Conservation (phyloP, 1,140 invertebrate species). For the Drosophila erecta region DNA sequence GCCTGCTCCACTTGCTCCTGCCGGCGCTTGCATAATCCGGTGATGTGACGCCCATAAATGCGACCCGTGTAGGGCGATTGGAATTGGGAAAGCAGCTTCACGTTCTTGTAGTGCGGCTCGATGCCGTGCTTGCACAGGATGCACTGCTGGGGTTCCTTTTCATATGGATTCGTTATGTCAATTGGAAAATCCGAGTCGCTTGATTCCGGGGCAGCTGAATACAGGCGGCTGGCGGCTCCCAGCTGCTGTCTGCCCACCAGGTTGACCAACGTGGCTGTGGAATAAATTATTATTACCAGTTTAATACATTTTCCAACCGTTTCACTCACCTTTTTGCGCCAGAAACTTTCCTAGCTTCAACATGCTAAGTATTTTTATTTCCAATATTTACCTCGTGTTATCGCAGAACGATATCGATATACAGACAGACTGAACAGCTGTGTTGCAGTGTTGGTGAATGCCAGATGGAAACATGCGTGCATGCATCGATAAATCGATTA, state of each 20-base stretch:
- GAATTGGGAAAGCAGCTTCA: conserved; percentile 96
- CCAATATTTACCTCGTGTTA: conserved; percentile 1
- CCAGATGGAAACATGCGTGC: neutral
- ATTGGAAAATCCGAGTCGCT: conserved; percentile 86
- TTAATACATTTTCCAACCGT: neutral
- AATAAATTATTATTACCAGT: neutral
- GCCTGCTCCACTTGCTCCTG: conserved; percentile 89
- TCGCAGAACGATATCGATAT: neutral
- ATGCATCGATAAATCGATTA: conserved; percentile 6
- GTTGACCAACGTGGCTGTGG: conserved; percentile 29
- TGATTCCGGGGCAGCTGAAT: conserved; percentile 18
- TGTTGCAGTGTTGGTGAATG: conserved; percentile 7
- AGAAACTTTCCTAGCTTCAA: conserved; percentile 55
- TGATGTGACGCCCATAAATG: conserved; percentile 96
- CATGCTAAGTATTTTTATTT: conserved; percentile 41
- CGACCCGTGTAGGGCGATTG: conserved; percentile 96
- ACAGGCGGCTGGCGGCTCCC: conserved; percentile 29
- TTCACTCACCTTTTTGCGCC: conserved; percentile 49
- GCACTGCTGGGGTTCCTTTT: conserved; percentile 90
- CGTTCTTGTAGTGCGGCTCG: conserved; percentile 96
- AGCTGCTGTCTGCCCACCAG: conserved; percentile 24
- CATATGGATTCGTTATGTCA: conserved; percentile 93
- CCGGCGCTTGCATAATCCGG: conserved; percentile 91
- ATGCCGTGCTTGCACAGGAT: conserved; percentile 95
- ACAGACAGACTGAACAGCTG: conserved; percentile 7